A percentile compares a stretch with the other conserved stretches of the same genome.
Evolutionary conservation across 1,140 invertebrate genomes (phyloP).

Genomic region (Scylla paramamosain): DNA sequence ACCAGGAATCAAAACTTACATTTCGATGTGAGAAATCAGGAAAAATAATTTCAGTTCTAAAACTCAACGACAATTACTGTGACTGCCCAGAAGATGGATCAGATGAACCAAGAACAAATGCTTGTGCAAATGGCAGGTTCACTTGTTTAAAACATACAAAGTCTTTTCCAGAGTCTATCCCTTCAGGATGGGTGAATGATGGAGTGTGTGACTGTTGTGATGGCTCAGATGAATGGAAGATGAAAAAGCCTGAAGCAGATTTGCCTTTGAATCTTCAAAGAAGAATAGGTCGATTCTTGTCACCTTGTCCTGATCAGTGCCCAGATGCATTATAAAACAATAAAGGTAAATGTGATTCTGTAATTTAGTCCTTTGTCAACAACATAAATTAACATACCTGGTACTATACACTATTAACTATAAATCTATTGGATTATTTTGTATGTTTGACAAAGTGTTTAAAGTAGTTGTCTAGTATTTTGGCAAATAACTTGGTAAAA

Average conservation of each 20-base stretch:
- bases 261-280: slow-evolving; percentile 59
- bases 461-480: no score
- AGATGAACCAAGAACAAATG: slow-evolving; percentile 79
- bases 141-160: slow-evolving; percentile 79
- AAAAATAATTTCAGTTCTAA: slow-evolving; percentile 58
- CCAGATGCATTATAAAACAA: neutral
- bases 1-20: neutral
- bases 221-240: slow-evolving; percentile 88
- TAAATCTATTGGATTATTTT: no score
- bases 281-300: slow-evolving; percentile 65
- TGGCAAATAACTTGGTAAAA: no score
- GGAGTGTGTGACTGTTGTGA: slow-evolving; percentile 86
- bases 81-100: slow-evolving; percentile 78
- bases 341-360: neutral
- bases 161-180: slow-evolving; percentile 73
- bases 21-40: slow-evolving; percentile 72
- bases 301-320: slow-evolving; percentile 74
- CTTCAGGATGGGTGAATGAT: slow-evolving; percentile 81
- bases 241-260: slow-evolving; percentile 66
- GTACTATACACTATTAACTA: no score
- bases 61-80: slow-evolving; percentile 79
- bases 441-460: no score
- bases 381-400: no score
- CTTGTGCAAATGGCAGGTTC: slow-evolving; percentile 77
- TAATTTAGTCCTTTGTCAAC: no score